Percentiles rank a stretch among this genome's conserved stretches.
These are phyloP conservation scores for Dryobotodes eremita DNA, from an alignment of 2,888 invertebrate species.

Conservation along the genomic window DNA sequence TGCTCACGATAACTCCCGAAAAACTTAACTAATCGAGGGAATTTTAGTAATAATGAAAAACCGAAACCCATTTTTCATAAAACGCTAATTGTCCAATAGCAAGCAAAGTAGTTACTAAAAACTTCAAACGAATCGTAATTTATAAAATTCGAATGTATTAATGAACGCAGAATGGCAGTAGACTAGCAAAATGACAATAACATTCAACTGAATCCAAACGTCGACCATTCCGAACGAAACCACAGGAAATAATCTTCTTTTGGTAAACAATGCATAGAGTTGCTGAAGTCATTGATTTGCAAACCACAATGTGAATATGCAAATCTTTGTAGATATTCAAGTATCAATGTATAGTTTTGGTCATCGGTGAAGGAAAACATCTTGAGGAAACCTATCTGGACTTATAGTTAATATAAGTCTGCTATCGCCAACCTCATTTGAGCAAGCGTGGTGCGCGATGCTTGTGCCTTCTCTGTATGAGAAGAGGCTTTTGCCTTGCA, in stretches of 20 bases:
- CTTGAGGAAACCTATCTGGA: background rate
- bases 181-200: too few species aligned
- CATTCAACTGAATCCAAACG: background rate
- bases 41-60: background rate
- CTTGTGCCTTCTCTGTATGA: too few species aligned
- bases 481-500: too few species aligned
- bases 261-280: conserved; percentile 28
- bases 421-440: too few species aligned
- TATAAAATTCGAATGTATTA: too few species aligned
- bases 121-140: background rate
- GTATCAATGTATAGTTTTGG: background rate
- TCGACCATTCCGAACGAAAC: conserved; percentile 15
- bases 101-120: background rate
- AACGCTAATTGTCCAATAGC: background rate
- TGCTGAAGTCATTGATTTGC: conserved; percentile 57
- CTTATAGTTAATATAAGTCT: too few species aligned
- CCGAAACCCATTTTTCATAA: background rate
- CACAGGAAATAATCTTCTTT: conserved; percentile 56
- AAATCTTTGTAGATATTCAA: conserved; percentile 35
- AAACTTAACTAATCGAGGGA: too few species aligned
- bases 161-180: too few species aligned
- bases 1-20: too few species aligned
- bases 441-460: too few species aligned
- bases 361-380: background rate
- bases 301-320: conserved; percentile 47